Evolutionary conservation across 2,797 vertebrate genomes (phyloP), one percentile per base, ranked within the genome.

Genomic region (Distichodus sexfasciatus): DNA sequence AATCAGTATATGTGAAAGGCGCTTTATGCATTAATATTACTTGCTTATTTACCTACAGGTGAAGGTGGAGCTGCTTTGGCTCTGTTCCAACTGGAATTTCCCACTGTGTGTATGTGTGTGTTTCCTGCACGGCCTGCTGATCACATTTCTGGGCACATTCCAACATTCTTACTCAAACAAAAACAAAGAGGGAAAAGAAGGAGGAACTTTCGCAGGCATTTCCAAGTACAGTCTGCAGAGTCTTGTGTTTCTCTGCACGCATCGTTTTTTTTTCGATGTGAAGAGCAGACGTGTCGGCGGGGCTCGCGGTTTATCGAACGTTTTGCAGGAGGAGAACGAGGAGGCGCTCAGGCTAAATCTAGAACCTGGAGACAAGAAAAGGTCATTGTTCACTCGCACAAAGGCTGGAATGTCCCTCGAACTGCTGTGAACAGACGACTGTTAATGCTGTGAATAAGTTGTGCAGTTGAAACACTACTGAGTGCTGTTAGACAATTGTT

Each of bases 51-150:
- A 46, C 47, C 35, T 23, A 46, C 62, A 70, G 71, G 70, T 71
- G 54, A 65, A 11, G 66, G 58, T 47, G 74, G 38, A 36, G 55
- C 24, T 47, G n/a, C 8, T 24, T 14, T 65, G 71, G 58, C 61
- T 4, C 12, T 3, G 17, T 0, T 51, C 29, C 63, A 66, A 26
- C 47, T 70, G 77, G 68, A 79, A 79, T 71, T 74, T 65, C 74
- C 77, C 77, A n/a, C 31, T 44, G 54, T 23, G 35, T 65, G 66
- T 65, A n/a, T n/a, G n/a, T n/a, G n/a, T n/a, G n/a, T n/a, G n/a
- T n/a, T n/a, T n/a, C n/a, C 51, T 65, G 46, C 51, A 66, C 7
- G 65, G 29, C 46, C 35, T 47, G 38, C 23, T 38, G 58, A 53
- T 44, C 58, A 51, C 51, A 47, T 38, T 69, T 60, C 14, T 50